These are phyloP conservation scores for Drosophila recens DNA, from an alignment of 2,888 invertebrate genomes.

Conservation along the genomic window DNA sequence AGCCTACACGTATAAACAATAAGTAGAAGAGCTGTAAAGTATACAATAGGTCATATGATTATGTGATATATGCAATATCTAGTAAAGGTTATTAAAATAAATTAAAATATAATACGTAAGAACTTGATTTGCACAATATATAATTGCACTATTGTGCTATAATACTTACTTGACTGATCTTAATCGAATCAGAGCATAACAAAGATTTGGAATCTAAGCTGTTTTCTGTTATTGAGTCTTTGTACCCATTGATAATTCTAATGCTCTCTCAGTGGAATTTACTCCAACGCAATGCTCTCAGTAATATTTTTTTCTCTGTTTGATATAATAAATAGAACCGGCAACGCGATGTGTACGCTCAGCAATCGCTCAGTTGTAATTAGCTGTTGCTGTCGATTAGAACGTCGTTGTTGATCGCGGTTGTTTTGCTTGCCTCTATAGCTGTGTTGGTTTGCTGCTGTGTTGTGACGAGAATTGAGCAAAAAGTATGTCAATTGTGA, in stretches of 20 bases:
- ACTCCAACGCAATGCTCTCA: constrained; percentile 5
- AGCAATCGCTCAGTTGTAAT: constrained; percentile 50
- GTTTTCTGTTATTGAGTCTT: constrained; percentile 2
- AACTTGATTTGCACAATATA: not conserved
- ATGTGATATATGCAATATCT: not conserved
- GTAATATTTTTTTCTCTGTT: constrained; percentile 15
- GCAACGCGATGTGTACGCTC: constrained; percentile 6
- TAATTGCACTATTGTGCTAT: not conserved
- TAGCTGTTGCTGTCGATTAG: constrained; percentile 38
- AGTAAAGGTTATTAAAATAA: not conserved
- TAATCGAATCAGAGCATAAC: not conserved
- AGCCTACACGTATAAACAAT: not conserved
- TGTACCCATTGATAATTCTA: constrained; percentile 1
- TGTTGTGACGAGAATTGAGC: constrained; percentile 27
- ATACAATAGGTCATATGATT: not conserved
- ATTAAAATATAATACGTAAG: not conserved
- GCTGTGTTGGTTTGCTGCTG: constrained; percentile 15
- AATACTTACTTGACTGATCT: not conserved
- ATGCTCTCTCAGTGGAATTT: constrained; percentile 5
- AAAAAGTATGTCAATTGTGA: constrained; percentile 55
- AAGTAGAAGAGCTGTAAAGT: not conserved
- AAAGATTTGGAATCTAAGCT: not conserved
- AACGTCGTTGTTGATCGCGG: constrained; percentile 22
- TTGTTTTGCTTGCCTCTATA: constrained; percentile 3
- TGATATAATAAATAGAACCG: constrained; percentile 44